Evolutionary conservation across 2,113 vertebrate genomes (phyloP).

Genomic region (Gymnorhina tibicen): DNA sequence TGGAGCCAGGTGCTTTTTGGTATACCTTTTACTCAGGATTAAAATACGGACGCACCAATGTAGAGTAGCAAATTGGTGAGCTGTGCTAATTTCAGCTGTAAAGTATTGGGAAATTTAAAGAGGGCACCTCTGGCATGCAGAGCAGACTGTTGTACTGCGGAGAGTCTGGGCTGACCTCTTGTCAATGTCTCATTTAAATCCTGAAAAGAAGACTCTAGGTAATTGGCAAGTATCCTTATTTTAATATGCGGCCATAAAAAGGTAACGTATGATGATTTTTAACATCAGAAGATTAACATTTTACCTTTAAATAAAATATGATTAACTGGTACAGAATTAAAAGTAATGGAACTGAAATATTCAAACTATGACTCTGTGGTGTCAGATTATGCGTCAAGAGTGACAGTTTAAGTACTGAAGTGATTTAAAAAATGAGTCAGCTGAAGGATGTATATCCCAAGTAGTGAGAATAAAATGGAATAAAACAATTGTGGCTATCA

Average conservation of each 20-base stretch:
- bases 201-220: background rate
- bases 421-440: constrained; percentile 32
- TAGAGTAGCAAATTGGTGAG: background rate
- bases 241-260: constrained; percentile 11
- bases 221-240: constrained; percentile 26
- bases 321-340: constrained; percentile 41
- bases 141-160: background rate
- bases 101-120: background rate
- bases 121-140: background rate
- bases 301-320: constrained; percentile 62
- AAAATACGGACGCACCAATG: background rate
- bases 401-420: constrained; percentile 52
- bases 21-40: background rate
- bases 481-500: background rate
- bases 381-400: constrained; percentile 33
- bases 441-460: constrained; percentile 6
- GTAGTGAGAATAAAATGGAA: background rate
- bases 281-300: constrained; percentile 55
- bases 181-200: constrained; percentile 12
- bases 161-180: constrained; percentile 17
- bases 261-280: constrained; percentile 44
- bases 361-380: constrained; percentile 25
- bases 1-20: background rate
- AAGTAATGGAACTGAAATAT: constrained; percentile 49
- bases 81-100: background rate